Conservation (phyloP, 1,140 invertebrate genomes). For the Microplitis mediator region DNA sequence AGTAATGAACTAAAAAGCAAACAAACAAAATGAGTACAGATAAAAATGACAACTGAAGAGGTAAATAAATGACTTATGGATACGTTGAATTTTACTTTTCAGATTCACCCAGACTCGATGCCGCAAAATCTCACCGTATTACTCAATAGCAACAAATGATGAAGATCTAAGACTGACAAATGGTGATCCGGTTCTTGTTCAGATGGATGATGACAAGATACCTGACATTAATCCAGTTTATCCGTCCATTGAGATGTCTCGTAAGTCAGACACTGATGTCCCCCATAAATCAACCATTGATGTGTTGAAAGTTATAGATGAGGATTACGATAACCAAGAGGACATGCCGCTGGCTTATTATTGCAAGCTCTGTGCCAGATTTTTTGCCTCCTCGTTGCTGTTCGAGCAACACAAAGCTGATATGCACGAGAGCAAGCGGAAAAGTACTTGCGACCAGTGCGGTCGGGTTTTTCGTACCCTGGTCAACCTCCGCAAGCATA, state of each 20-base stretch:
- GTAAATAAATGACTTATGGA: conserved; percentile 11
- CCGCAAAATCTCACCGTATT: conserved; percentile 35
- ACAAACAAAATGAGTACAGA: neutral
- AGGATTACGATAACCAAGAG: conserved; percentile 28
- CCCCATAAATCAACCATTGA: too few relatives aligned
- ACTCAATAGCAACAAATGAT: conserved; percentile 38
- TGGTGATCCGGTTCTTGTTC: neutral
- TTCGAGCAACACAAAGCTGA: conserved; percentile 48
- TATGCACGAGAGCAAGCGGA: conserved; percentile 44
- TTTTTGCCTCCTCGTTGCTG: conserved; percentile 43
- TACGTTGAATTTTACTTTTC: conserved; percentile 50
- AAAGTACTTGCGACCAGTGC: conserved; percentile 51
- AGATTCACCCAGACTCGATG: conserved; percentile 49
- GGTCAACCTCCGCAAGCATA: conserved; percentile 48
- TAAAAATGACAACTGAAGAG: neutral
- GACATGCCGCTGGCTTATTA: conserved; percentile 46
- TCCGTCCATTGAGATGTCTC: neutral
- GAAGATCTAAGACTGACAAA: conserved; percentile 6
- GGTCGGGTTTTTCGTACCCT: conserved; percentile 47
- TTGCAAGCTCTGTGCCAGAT: conserved; percentile 47
- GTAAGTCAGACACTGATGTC: neutral
- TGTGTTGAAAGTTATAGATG: conserved; percentile 3
- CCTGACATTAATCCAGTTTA: neutral
- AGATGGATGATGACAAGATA: neutral
- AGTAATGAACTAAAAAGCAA: neutral